Evolutionary conservation across 2,888 invertebrate species (phyloP), one percentile per base, ranked within the genome.

Genomic region (Drosophila cognata): DNA sequence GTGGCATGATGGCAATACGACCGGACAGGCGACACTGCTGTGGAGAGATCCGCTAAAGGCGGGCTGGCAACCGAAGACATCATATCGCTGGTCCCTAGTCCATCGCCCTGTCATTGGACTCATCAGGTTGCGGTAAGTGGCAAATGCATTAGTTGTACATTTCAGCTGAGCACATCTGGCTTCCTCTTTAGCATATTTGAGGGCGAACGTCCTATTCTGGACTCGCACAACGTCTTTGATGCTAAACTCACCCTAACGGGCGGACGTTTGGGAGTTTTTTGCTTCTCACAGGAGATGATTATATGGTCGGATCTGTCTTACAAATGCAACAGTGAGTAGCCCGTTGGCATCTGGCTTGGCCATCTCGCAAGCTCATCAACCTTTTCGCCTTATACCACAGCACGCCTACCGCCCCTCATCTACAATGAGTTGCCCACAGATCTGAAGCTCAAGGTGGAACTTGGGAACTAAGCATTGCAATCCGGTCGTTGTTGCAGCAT

Each of bases 301-400:
- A 98, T 98, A 91, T 99, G 99, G 99, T 99, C 99, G 7, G 97
- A 99, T 93, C 95, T 99, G 84, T 96, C 97, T 21, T 99, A 99
- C 92, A 95, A 97, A 88, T 99, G 99, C 93, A 96, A 96, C 91
- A 96, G 96, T 96, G 91, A 94, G 95, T 94, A 52, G 18, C 58
- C 78, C 77, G 59, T 57, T 67, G 77, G 71, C 79, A 33, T 25
- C 36, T 35, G 74, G 11, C n/a, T 53, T 55, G 29, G 41, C 48
- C 36, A 33, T 31, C 59, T 63, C 65, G 25, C 60, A 58, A 56
- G 46, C 58, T 74, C 55, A 65, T 74, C 50, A 74, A 33, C 61
- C 50, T 7, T 29, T 41, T 35, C 75, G 81, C 65, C 29, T 41
- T 38, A n/a, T 41, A n/a, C 16, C 25, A 94, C 94, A 97, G 97